Percentiles rank a stretch among this genome's conserved stretches.
Conservation (phyloP, 2,113 vertebrate species). For the Gopherus flavomarginatus region DNA sequence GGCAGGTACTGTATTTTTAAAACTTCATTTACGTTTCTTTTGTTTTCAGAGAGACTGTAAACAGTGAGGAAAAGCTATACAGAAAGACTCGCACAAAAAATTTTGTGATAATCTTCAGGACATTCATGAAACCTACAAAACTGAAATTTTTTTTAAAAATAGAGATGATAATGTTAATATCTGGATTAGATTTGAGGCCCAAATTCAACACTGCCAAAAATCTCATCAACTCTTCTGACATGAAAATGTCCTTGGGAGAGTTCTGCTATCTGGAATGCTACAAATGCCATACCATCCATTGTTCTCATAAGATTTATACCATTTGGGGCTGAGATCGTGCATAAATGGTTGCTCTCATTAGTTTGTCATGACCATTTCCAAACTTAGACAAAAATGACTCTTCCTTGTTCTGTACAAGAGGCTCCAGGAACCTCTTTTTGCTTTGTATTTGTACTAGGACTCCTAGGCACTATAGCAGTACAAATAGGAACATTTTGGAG, state of each 20-base stretch:
- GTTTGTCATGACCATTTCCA: not conserved
- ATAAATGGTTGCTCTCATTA: not conserved
- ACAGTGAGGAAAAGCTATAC: not conserved
- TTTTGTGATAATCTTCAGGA: not conserved
- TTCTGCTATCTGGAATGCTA: not conserved
- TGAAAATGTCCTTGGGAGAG: not conserved
- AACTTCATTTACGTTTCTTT: not conserved
- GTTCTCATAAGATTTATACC: not conserved
- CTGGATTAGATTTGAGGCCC: not conserved
- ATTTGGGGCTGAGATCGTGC: not conserved
- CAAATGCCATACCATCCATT: not conserved
- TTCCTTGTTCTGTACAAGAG: not conserved
- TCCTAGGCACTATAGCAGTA: not conserved
- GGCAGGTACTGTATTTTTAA: not conserved
- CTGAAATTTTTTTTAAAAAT: not conserved
- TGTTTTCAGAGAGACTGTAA: not conserved
- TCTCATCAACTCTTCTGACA: rapidly evolving
- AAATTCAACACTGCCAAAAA: not conserved
- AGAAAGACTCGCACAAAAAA: rapidly evolving
- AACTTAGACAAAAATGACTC: not conserved
- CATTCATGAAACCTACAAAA: not conserved
- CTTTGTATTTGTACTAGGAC: not conserved
- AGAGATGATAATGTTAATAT: not conserved
- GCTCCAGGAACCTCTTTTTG: not conserved
- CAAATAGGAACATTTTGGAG: not conserved